These are phyloP conservation scores for Metacarcinus magister DNA, from an alignment of 2,888 invertebrate species.

Conservation along the genomic window DNA sequence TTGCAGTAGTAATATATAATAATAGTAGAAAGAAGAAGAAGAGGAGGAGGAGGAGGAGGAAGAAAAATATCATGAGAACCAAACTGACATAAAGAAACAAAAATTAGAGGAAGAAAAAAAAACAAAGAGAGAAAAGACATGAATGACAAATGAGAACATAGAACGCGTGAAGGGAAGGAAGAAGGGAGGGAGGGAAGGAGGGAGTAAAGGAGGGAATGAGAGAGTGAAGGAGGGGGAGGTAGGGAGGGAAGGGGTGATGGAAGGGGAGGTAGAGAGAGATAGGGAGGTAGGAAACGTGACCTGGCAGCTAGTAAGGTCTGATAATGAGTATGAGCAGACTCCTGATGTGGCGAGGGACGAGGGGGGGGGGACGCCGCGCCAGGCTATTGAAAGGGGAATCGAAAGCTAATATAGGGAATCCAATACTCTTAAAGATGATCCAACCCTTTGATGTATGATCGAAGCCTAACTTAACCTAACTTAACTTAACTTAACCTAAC, in stretches of 20 bases:
- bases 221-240: background rate
- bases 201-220: background rate
- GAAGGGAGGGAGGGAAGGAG: background rate
- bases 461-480: too few relatives aligned
- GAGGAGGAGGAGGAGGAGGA: too few relatives aligned
- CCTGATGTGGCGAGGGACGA: too few relatives aligned
- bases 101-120: background rate
- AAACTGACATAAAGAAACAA: background rate
- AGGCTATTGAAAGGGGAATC: background rate
- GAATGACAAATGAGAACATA: background rate
- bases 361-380: too few relatives aligned
- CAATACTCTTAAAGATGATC: background rate
- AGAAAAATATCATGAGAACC: too few relatives aligned
- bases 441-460: background rate
- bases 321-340: background rate
- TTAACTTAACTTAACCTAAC: too few relatives aligned
- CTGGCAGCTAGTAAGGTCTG: background rate
- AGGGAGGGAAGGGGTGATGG: too few relatives aligned
- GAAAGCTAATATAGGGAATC: background rate
- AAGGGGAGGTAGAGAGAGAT: too few relatives aligned
- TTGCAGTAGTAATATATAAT: background rate
- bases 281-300: background rate
- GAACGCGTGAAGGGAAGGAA: background rate
- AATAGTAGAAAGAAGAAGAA: too few relatives aligned
- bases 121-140: background rate